Evolutionary conservation across 2,888 invertebrate species (phyloP).

Genomic region (Drosophila macrospina): DNA sequence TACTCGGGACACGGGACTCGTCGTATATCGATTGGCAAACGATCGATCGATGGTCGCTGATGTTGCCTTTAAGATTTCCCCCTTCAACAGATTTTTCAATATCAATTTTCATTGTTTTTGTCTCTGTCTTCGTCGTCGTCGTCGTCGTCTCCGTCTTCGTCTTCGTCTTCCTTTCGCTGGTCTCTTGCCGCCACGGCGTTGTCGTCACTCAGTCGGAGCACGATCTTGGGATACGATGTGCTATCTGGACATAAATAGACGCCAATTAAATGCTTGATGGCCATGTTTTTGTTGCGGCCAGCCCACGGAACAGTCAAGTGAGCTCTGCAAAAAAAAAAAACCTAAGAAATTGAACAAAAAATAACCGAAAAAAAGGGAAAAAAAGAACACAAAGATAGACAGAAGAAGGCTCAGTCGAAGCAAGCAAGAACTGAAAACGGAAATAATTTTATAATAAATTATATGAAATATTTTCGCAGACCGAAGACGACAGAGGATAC

Average conservation of each 20-base stretch:
- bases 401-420: conserved; percentile 11
- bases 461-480: conserved; percentile 61
- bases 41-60: conserved; percentile 56
- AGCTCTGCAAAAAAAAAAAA: conserved; percentile 1
- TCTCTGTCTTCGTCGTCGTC: conserved; percentile 10
- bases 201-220: conserved; percentile 73
- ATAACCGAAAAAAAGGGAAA: neutral
- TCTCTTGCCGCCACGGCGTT: conserved; percentile 22
- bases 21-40: conserved; percentile 24
- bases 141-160: conserved; percentile 53
- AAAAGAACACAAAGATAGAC: neutral
- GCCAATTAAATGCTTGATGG: conserved; percentile 81
- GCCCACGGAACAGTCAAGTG: conserved; percentile 39
- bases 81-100: conserved; percentile 59
- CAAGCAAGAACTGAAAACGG: conserved; percentile 53
- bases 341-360: conserved; percentile 2
- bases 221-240: conserved; percentile 72
- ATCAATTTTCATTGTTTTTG: conserved; percentile 78
- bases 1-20: too few species aligned
- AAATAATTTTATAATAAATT: conserved; percentile 77
- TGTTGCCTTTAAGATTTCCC: conserved; percentile 75
- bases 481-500: conserved; percentile 15
- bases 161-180: conserved; percentile 5
- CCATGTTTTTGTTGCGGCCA: conserved; percentile 38
- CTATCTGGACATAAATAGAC: conserved; percentile 83